Base-by-base conservation (phyloP, 2,113 vertebrate genomes). In the Mugil cephalus region DNA sequence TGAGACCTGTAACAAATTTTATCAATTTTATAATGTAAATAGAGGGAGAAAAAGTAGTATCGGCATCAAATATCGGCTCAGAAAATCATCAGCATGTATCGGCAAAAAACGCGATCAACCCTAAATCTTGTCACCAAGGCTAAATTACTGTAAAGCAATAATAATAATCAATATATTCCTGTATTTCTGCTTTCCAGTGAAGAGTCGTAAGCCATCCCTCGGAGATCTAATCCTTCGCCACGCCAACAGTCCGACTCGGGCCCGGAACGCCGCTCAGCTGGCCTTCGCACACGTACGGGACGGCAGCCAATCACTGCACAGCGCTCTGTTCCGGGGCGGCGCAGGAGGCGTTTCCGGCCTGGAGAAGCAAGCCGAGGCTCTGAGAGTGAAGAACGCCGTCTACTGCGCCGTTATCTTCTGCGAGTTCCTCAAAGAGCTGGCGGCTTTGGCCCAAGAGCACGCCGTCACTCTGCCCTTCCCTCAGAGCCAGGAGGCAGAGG, bases 351-450 rank as follows among this genome's bases (percentile, higher is more conserved):
- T 72, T 0, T 87, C 91, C 0, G 63, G 87, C 13, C 59, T 94
- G 69, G 96, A 96, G 88, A 95, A 94, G 68, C 96, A 97, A 79
- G 94, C 95, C 0, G 95, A 98, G 86, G 96, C 96, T 0, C 94
- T 98, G 67, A 93, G 97, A 0, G 96, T 98, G 66, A 97, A 96
- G 90, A 99, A 99, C 39, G 96, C 96, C 1, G 97, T 98, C 40
- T 98, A 98, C 94, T 96, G 96, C 35, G 94, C 97, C 1, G 96
- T 99, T 66, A 94, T 99, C 91, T 98, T 98, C 88, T 94, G 95
- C 0, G 97, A 99, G 91, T 99, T 99, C 93, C 95, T 99, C 62
- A 98, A 99, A 87, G 97, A 99, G 91, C 91, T 99, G 93, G 97
- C 97, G 0, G 96, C 97, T 72, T 94, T 98, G 7, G 95, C 97